phyloP scores from a whole-genome alignment of 2,797 vertebrate species.

The Sardinella longiceps region DNA sequence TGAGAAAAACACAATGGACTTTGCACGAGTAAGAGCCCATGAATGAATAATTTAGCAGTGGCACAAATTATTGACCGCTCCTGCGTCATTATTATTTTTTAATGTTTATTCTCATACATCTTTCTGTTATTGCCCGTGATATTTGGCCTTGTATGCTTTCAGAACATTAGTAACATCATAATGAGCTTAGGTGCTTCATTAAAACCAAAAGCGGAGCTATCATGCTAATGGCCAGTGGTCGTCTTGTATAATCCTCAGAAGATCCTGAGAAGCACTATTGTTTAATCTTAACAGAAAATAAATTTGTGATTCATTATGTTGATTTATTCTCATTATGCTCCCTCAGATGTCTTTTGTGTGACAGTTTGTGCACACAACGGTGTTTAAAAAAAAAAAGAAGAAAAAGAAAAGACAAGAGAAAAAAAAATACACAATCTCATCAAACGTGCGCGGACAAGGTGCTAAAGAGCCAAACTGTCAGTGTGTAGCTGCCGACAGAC shows the following conservation, averaged over 20 bases:
- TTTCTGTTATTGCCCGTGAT: slow-evolving; percentile 3
- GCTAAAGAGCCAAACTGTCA: not conserved
- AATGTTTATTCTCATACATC: not conserved
- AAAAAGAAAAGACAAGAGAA: not conserved
- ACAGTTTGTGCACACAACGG: not conserved
- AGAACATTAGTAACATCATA: not conserved
- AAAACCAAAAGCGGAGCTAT: not conserved
- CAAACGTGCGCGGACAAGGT: not conserved
- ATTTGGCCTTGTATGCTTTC: not conserved
- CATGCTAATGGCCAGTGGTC: not conserved
- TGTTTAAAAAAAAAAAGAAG: too few relatives aligned
- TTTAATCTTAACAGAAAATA: not conserved
- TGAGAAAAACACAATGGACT: slow-evolving; percentile 31
- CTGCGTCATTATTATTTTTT: not conserved
- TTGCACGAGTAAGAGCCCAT: not conserved
- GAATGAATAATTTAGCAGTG: slow-evolving; percentile 39
- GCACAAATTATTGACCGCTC: slow-evolving; percentile 38
- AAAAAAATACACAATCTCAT: not conserved
- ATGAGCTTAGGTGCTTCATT: slow-evolving; percentile 5
- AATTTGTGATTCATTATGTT: not conserved
- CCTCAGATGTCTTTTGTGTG: not conserved
- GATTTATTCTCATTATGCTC: not conserved
- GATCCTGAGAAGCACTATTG: not conserved
- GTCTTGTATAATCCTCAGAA: not conserved
- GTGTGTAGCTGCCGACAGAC: not conserved